Base-by-base conservation (phyloP, 2,113 vertebrate genomes). In the Chaetodon auriga region DNA sequence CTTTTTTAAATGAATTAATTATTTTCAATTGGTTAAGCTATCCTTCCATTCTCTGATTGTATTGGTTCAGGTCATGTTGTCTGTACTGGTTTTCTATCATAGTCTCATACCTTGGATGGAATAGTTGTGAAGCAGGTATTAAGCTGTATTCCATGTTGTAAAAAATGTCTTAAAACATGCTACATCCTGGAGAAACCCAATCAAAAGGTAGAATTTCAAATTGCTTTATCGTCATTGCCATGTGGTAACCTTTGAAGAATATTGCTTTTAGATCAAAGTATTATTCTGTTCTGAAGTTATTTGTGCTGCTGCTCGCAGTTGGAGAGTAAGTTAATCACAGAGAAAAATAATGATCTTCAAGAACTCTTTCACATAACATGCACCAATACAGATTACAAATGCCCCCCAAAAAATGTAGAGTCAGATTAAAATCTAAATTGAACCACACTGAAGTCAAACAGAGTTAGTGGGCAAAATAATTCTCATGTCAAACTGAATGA, bases 401-500 rank as follows among this genome's bases (percentile, higher is more conserved):
- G 38, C 75, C 38, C 48, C 55, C n/a, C n/a, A n/a, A 77, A 75
- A 41, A 63, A 81, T 57, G 78, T 81, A 72, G 61, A 60, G 41
- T 74, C 51, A 36, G 38, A 80, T 82, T 75, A 62, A 63, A 54
- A 49, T 80, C 53, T 61, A 63, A 87, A 72, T 62, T 60, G 19
- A 82, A 81, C 23, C 46, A 43, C 5, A 21, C 49, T 73, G 9
- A 80, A 77, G 68, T 73, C 16, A 45, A 81, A 72, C n/a, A 23
- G 14, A 79, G 68, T 68, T 54, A 35, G 49, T 72, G 78, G 86
- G 82, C 73, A 85, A 69, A 68, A 77, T 61, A 81, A 64, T 71
- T 66, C 36, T 58, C 21, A 46, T 76, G 66, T 78, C 68, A 84
- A 46, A 64, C 57, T 64, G 9, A 83, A 76, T 68, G 43, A 19